A percentile compares a stretch with the other conserved stretches of the same genome.
These are phyloP conservation scores for Petrocephalus schoutedeni DNA, from an alignment of 2,797 vertebrate species.

Conservation along the genomic window DNA sequence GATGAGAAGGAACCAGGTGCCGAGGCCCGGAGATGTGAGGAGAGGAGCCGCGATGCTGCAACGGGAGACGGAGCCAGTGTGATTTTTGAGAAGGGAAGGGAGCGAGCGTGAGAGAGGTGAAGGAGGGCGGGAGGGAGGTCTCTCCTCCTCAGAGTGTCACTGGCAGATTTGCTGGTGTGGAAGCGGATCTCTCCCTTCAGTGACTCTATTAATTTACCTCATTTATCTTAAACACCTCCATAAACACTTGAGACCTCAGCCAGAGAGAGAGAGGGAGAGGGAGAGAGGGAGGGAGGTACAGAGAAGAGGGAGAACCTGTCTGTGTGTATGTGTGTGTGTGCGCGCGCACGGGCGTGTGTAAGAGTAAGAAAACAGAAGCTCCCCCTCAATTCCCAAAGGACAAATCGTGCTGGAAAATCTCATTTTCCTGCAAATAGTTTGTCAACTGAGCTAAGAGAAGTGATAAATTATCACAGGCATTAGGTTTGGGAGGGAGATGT, in stretches of 20 bases:
- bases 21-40: background rate
- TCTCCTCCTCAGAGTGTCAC: constrained; percentile 59
- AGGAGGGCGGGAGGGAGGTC: constrained; percentile 27
- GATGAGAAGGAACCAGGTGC: background rate
- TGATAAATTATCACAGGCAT: constrained; percentile 86
- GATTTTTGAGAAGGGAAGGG: constrained; percentile 12
- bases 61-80: constrained; percentile 8
- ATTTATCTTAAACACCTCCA: constrained; percentile 83
- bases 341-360: constrained; percentile 34
- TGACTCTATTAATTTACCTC: constrained; percentile 93
- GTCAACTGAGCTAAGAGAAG: constrained; percentile 86
- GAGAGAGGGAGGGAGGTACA: constrained; percentile 5
- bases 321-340: constrained; percentile 34
- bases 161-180: constrained; percentile 66
- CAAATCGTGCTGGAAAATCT: constrained; percentile 86
- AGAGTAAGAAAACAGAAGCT: constrained; percentile 66
- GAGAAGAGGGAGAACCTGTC: constrained; percentile 25
- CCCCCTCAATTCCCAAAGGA: constrained; percentile 82
- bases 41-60: background rate
- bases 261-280: constrained; percentile 30
- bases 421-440: constrained; percentile 96
- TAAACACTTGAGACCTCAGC: constrained; percentile 75
- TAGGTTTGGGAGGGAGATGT: constrained; percentile 65
- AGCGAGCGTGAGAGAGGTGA: constrained; percentile 30
- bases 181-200: constrained; percentile 79